These are phyloP conservation scores for Centropus unirufus DNA, from an alignment of 2,113 vertebrate species.

Conservation along the genomic window DNA sequence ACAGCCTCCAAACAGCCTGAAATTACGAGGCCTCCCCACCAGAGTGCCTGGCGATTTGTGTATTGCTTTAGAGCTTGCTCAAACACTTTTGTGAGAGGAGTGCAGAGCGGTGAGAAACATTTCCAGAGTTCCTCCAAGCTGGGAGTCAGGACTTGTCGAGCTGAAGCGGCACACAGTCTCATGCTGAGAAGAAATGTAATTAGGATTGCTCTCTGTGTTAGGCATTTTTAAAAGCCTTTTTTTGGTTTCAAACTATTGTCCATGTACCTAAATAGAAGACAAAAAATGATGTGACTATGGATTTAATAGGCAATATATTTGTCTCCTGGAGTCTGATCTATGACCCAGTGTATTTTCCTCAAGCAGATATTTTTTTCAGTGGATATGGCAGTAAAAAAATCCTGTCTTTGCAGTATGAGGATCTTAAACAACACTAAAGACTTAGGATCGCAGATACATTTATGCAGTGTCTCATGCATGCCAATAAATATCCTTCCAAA, in stretches of 20 bases:
- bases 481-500: constrained; percentile 17
- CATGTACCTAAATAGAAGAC: background rate
- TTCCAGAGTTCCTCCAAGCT: constrained; percentile 10
- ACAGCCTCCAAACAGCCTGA: background rate
- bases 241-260: background rate
- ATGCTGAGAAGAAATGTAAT: constrained; percentile 11
- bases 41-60: background rate
- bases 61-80: background rate
- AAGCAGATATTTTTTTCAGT: background rate
- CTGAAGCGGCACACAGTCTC: background rate
- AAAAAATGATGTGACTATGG: background rate
- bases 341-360: background rate
- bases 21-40: background rate
- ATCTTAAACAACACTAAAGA: background rate
- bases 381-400: background rate
- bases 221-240: background rate
- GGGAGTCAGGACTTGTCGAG: background rate
- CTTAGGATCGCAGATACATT: background rate
- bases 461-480: background rate
- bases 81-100: background rate
- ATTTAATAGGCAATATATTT: background rate
- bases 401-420: background rate
- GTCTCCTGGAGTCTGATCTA: background rate
- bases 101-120: background rate
- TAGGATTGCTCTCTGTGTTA: background rate